A percentile compares a stretch with the other conserved stretches of the same genome.
phyloP scores from a whole-genome alignment of 2,113 vertebrate species.

The Thermophis baileyi region DNA sequence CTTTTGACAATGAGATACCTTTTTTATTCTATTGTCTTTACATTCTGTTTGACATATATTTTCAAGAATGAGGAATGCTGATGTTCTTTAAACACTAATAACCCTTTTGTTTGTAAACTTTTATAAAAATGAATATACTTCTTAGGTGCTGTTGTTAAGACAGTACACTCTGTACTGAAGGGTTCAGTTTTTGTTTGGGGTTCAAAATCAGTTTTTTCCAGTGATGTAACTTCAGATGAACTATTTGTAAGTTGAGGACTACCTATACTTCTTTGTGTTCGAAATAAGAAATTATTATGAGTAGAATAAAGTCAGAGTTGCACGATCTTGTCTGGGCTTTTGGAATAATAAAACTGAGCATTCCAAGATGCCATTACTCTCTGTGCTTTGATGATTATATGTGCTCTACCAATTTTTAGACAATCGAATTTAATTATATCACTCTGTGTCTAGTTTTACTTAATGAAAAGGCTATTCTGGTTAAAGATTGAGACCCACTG shows the following conservation, averaged over 20 bases:
- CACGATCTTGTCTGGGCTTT: not conserved
- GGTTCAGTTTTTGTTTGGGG: not conserved
- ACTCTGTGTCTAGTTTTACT: not conserved
- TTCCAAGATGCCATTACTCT: not conserved
- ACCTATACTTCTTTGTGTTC: not conserved
- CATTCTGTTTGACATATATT: not conserved
- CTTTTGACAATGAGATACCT: not conserved
- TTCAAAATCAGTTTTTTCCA: not conserved
- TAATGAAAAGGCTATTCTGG: not conserved
- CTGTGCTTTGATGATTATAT: not conserved
- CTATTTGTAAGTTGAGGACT: no score
- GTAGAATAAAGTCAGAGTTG: not conserved
- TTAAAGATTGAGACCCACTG: not conserved
- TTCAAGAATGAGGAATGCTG: not conserved
- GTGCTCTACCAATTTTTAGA: not conserved
- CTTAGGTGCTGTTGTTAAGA: not conserved
- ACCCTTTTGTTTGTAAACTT: not conserved
- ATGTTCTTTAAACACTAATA: not conserved
- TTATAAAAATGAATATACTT: not conserved
- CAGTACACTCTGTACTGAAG: not conserved
- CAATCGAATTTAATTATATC: not conserved
- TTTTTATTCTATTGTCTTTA: not conserved
- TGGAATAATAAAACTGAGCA: not conserved
- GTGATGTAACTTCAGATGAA: no score
- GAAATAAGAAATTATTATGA: not conserved